Evolutionary conservation across 2,113 vertebrate species (phyloP).

Genomic region (Balaenoptera acutorostrata): DNA sequence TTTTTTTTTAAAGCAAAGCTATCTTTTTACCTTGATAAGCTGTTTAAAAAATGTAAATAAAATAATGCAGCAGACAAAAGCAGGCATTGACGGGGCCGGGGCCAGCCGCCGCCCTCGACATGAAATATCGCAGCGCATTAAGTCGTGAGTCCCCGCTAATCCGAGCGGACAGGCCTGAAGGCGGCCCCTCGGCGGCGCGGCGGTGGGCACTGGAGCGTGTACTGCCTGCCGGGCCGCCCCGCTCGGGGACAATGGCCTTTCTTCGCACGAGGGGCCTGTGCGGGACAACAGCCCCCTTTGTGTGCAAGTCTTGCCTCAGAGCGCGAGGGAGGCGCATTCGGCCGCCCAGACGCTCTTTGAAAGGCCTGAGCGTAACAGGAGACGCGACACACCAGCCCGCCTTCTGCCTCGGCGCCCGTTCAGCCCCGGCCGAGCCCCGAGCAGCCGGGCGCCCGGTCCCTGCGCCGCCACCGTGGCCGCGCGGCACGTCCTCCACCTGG

Average conservation of each 20-base stretch:
- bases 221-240: slow-evolving; percentile 83
- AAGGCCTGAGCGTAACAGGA: slow-evolving; percentile 83
- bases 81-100: slow-evolving; percentile 79
- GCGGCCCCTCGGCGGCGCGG: slow-evolving; percentile 74
- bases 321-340: slow-evolving; percentile 80
- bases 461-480: slow-evolving; percentile 43
- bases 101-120: slow-evolving; percentile 79
- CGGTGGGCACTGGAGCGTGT: slow-evolving; percentile 82
- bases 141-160: slow-evolving; percentile 82
- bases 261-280: slow-evolving; percentile 77
- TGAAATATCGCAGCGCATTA: slow-evolving; percentile 82
- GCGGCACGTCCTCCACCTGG: neutral
- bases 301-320: slow-evolving; percentile 74
- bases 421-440: too few relatives aligned
- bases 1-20: slow-evolving; percentile 70
- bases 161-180: slow-evolving; percentile 84
- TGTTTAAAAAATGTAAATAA: slow-evolving; percentile 86
- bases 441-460: neutral
- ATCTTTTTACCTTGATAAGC: slow-evolving; percentile 85
- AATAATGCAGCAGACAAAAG: slow-evolving; percentile 82
- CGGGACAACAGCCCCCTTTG: slow-evolving; percentile 86
- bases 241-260: slow-evolving; percentile 82
- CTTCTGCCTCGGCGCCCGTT: slow-evolving; percentile 71
- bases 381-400: slow-evolving; percentile 79
- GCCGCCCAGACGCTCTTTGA: slow-evolving; percentile 83